A percentile compares a stretch with the other conserved stretches of the same genome.
Evolutionary conservation across 2,797 vertebrate genomes (phyloP).

Genomic region (Trachurus trachurus): DNA sequence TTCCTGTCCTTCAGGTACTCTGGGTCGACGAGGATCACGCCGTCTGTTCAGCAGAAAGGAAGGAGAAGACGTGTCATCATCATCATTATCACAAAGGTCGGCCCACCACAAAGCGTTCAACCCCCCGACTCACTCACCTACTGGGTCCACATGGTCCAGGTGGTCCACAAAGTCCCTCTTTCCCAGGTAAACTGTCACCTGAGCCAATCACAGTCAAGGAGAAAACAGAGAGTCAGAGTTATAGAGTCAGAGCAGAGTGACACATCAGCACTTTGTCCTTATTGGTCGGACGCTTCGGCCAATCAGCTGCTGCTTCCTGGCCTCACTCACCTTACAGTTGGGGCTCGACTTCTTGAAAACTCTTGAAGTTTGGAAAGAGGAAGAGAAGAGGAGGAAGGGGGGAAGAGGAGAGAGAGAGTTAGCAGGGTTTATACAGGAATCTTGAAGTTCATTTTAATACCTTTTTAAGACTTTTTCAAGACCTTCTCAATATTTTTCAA

Average conservation of each 20-base stretch:
- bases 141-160: slow-evolving; percentile 90
- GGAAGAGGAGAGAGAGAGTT: background rate
- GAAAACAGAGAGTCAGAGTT: no score
- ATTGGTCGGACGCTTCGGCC: no score
- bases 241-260: no score
- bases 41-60: slow-evolving; percentile 83
- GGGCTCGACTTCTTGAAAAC: slow-evolving; percentile 96
- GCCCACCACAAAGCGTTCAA: background rate
- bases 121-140: slow-evolving; percentile 81
- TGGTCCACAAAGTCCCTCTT: slow-evolving; percentile 95
- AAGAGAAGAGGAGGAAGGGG: slow-evolving; percentile 21
- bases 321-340: slow-evolving; percentile 90
- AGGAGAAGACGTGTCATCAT: background rate
- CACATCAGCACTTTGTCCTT: no score
- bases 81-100: background rate
- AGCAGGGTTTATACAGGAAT: no score
- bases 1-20: slow-evolving; percentile 94
- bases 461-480: no score
- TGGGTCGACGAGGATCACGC: slow-evolving; percentile 90
- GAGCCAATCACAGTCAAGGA: background rate
- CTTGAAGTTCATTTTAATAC: no score
- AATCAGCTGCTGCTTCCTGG: no score
- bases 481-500: no score
- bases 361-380: slow-evolving; percentile 76
- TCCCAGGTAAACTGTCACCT: slow-evolving; percentile 93